A percentile compares a stretch with the other conserved stretches of the same genome.
phyloP scores from a whole-genome alignment of 2,113 vertebrate genomes.

The Oreochromis niloticus region DNA sequence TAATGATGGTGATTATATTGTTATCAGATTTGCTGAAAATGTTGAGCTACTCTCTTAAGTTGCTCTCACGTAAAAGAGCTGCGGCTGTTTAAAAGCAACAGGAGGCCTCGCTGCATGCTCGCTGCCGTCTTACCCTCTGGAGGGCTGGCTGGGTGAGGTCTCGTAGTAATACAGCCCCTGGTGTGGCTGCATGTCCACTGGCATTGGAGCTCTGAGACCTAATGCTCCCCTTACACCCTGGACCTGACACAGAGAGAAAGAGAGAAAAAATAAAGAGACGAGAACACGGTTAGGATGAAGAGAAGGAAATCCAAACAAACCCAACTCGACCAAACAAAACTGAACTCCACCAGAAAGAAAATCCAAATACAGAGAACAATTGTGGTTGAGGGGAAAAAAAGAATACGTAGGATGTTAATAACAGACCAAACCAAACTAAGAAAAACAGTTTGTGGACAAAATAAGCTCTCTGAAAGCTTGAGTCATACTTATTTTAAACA shows the following conservation, averaged over 20 bases:
- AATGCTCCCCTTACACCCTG: slow-evolving; percentile 64
- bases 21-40: not conserved
- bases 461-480: slow-evolving; percentile 3
- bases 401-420: slow-evolving; percentile 45
- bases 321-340: slow-evolving; percentile 20
- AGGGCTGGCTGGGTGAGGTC: slow-evolving; percentile 67
- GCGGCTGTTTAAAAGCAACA: not conserved
- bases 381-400: slow-evolving; percentile 6
- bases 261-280: slow-evolving; percentile 12
- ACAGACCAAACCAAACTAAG: slow-evolving; percentile 43
- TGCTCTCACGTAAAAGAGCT: not conserved
- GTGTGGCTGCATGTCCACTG: slow-evolving; percentile 80
- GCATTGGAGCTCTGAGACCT: slow-evolving; percentile 69
- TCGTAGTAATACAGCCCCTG: slow-evolving; percentile 79
- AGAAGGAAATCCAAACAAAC: slow-evolving; percentile 40
- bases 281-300: slow-evolving; percentile 10
- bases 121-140: slow-evolving; percentile 65
- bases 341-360: slow-evolving; percentile 18
- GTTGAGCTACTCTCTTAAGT: not conserved
- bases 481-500: slow-evolving; percentile 43
- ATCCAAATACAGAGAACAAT: slow-evolving; percentile 48
- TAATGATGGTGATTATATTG: not conserved
- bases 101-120: not conserved
- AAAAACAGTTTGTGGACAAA: slow-evolving; percentile 16
- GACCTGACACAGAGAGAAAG: slow-evolving; percentile 24